These are phyloP conservation scores for Aphodius sticticus DNA, from an alignment of 2,888 invertebrate genomes.

Conservation along the genomic window DNA sequence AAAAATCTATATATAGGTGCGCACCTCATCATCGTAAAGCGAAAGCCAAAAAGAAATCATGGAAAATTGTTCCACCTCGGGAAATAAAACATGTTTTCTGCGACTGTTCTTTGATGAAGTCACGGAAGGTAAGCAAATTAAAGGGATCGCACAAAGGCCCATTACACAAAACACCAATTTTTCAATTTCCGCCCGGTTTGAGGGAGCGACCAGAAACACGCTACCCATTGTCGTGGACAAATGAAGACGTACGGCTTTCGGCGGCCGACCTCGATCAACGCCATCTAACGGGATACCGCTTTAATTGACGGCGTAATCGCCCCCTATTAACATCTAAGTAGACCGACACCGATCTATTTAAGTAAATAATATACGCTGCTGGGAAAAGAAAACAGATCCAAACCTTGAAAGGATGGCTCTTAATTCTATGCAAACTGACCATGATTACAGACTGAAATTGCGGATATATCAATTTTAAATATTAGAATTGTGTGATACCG, in stretches of 20 bases:
- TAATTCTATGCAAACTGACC: too few relatives aligned
- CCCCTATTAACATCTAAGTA: not conserved
- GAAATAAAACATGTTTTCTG: not conserved
- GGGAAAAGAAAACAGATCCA: too few relatives aligned
- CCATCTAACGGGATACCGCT: not conserved
- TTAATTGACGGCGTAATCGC: not conserved
- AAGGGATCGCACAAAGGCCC: not conserved
- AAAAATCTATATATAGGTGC: not conserved
- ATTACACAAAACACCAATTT: not conserved
- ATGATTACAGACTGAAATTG: too few relatives aligned
- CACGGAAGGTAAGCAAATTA: slow-evolving; percentile 4
- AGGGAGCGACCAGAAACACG: not conserved
- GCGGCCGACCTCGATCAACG: not conserved
- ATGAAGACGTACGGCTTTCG: not conserved
- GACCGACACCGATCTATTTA: not conserved
- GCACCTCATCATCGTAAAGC: not conserved
- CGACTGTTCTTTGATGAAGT: not conserved
- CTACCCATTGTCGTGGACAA: not conserved
- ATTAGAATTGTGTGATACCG: too few relatives aligned
- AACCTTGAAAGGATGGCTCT: too few relatives aligned
- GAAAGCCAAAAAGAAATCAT: not conserved
- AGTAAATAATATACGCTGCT: not conserved
- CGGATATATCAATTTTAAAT: too few relatives aligned
- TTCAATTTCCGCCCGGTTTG: not conserved
- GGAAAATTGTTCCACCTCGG: not conserved